Evolutionary conservation across 2,888 invertebrate genomes (phyloP), one percentile per base, ranked within the genome.

Genomic region (Watsonalla cultraria): DNA sequence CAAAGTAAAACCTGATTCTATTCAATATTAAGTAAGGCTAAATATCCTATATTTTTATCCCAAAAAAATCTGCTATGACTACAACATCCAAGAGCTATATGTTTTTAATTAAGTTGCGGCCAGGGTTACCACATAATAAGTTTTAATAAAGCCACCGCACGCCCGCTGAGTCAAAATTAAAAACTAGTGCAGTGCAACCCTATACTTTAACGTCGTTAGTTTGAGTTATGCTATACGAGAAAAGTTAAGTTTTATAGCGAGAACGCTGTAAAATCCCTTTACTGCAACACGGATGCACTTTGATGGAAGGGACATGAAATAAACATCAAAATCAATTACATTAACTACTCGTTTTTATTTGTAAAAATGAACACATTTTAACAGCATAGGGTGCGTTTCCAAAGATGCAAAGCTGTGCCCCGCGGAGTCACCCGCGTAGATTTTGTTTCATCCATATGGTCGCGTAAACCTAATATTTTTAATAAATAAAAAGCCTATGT

Each of bases 161-260:
- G 9, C 49, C 49, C 49, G 49, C 49, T 15, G 37, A 8, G n/a
- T 52, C 39, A 7, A 47, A 47, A 52, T 47, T 52, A 47, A 52
- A 45, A 45, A 33, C 11, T 50, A 39, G 33, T 42, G 45, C 48
- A 35, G 13, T 7, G 35, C 13, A 11, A 14, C 34, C 51, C 34
- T 13, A 49, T 45, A 37, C 15, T 37, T 15, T 14, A 13, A 35
- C 24, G 34, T 49, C 48, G 35, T 53, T 53, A 53, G 9, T 53
- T 49, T 14, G 35, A 48, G 48, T 53, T 49, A 53, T 49, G 53
- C 49, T 53, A 46, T 45, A 53, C 48, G 45, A 35, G 45, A 14
- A 49, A 53, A 53, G 45, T 53, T 53, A 48, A 49, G 49, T 53
- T 49, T 53, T 37, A 53, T 53, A 42, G 53, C 35, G 45, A 15